Percentiles rank a stretch among this genome's conserved stretches.
Evolutionary conservation across 2,113 vertebrate genomes (phyloP).

Genomic region (Steatornis caripensis): DNA sequence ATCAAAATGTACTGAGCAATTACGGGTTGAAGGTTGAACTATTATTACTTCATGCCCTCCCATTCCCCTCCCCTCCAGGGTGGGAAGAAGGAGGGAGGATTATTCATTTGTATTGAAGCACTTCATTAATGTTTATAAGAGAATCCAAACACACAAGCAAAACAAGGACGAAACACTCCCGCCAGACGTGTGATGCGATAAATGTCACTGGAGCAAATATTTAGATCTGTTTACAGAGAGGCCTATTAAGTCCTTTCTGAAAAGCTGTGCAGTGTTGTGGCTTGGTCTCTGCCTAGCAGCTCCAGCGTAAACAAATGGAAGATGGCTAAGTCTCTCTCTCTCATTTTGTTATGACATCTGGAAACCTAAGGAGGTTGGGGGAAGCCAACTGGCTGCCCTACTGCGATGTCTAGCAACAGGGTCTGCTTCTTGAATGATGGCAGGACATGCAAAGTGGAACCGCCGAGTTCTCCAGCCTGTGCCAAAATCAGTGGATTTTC

Average conservation of each 20-base stretch:
- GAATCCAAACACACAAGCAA: constrained; percentile 49
- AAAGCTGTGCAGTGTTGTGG: constrained; percentile 27
- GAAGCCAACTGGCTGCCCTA: constrained; percentile 52
- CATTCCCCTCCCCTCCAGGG: constrained; percentile 18
- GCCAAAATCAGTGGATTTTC: constrained; percentile 33
- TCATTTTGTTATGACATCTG: constrained; percentile 57
- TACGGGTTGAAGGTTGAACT: constrained; percentile 52
- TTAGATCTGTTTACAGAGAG: constrained; percentile 64
- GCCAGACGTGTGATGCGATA: constrained; percentile 36
- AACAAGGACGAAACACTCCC: constrained; percentile 29
- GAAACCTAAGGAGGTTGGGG: constrained; percentile 36
- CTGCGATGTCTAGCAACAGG: not conserved
- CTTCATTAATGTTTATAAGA: constrained; percentile 66
- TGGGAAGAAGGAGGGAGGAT: constrained; percentile 9
- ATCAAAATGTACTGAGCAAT: constrained; percentile 33
- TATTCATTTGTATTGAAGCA: constrained; percentile 62
- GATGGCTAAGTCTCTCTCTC: constrained; percentile 48
- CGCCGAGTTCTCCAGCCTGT: not conserved
- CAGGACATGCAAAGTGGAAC: constrained; percentile 12
- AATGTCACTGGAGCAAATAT: constrained; percentile 55
- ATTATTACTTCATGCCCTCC: constrained; percentile 35
- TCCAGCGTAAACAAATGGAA: constrained; percentile 38
- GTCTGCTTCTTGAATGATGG: constrained; percentile 13
- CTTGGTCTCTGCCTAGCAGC: constrained; percentile 51
- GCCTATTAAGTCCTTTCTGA: constrained; percentile 63